Evolutionary conservation across 2,888 invertebrate species (phyloP).

Genomic region (Bembecia ichneumoniformis): DNA sequence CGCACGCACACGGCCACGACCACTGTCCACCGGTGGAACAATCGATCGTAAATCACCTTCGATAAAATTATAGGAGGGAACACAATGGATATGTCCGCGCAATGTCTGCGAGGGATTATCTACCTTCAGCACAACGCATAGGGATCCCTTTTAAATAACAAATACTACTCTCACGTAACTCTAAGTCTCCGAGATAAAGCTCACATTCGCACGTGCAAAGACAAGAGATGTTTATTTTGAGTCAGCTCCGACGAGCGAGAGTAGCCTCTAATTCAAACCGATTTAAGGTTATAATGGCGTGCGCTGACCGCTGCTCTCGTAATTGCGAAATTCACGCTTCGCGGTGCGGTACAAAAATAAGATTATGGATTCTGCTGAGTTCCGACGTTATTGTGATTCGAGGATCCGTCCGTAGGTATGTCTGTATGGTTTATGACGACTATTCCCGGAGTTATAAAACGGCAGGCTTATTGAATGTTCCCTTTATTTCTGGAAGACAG

Average conservation of each 20-base stretch:
- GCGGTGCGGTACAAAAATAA: conserved; percentile 72
- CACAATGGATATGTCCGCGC: conserved; percentile 59
- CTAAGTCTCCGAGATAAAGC: conserved; percentile 66
- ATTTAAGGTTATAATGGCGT: conserved; percentile 41
- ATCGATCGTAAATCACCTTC: conserved; percentile 73
- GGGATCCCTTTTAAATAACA: conserved; percentile 57
- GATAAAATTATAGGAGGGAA: conserved; percentile 73
- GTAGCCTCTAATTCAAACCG: conserved; percentile 31
- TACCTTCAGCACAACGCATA: conserved; percentile 49
- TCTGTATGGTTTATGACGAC: conserved; percentile 65
- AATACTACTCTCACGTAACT: conserved; percentile 38
- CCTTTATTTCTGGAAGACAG: conserved; percentile 66
- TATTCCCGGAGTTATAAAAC: conserved; percentile 70
- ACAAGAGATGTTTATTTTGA: conserved; percentile 70
- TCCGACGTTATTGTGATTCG: conserved; percentile 71
- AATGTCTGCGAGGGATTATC: conserved; percentile 54
- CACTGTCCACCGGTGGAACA: conserved; percentile 67
- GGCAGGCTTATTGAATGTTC: conserved; percentile 64
- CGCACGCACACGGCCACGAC: conserved; percentile 49
- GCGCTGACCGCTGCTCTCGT: conserved; percentile 33
- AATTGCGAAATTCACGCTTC: conserved; percentile 73
- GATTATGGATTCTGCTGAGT: conserved; percentile 72
- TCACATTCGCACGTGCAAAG: conserved; percentile 65
- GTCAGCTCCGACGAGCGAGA: conserved; percentile 36
- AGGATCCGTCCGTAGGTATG: conserved; percentile 71